A percentile compares a stretch with the other conserved stretches of the same genome.
phyloP scores from a whole-genome alignment of 2,888 invertebrate species.

The Pristionchus japonicus region DNA sequence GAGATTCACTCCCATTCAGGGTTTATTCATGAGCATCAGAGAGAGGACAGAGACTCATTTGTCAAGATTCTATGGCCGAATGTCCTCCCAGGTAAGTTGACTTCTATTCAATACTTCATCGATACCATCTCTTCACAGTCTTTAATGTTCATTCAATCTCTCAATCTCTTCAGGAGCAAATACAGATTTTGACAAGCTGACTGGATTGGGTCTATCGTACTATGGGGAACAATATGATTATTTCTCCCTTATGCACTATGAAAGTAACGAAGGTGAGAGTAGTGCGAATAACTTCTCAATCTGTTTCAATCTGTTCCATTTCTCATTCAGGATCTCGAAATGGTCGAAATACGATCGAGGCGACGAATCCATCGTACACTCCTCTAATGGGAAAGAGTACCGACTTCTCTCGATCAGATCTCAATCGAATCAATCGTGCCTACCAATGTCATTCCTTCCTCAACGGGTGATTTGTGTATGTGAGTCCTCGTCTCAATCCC shows the following conservation, averaged over 20 bases:
- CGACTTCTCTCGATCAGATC: slow-evolving; percentile 70
- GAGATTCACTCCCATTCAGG: slow-evolving; percentile 49
- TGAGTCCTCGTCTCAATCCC: slow-evolving; percentile 6
- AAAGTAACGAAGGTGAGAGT: slow-evolving; percentile 59
- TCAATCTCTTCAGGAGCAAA: slow-evolving; percentile 66
- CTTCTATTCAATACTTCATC: no score
- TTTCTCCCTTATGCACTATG: slow-evolving; percentile 73
- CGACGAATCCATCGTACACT: slow-evolving; percentile 66
- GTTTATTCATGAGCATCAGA: slow-evolving; percentile 74
- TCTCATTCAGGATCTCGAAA: slow-evolving; percentile 59
- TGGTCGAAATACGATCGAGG: slow-evolving; percentile 73
- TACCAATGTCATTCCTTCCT: slow-evolving; percentile 60
- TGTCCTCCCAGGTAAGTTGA: slow-evolving; percentile 61
- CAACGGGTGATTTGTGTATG: slow-evolving; percentile 24
- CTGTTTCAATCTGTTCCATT: no score
- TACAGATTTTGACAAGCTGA: slow-evolving; percentile 73
- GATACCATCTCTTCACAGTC: neutral
- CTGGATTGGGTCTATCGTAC: slow-evolving; percentile 70
- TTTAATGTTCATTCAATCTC: neutral
- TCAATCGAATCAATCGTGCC: slow-evolving; percentile 71
- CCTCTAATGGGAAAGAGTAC: slow-evolving; percentile 70
- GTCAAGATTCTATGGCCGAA: slow-evolving; percentile 70
- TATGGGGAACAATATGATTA: slow-evolving; percentile 73
- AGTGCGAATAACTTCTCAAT: no score
- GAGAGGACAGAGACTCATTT: slow-evolving; percentile 71